Evolutionary conservation across 2,888 invertebrate species (phyloP), one percentile per base, ranked within the genome.

Genomic region (Hoplodrina blanda): DNA sequence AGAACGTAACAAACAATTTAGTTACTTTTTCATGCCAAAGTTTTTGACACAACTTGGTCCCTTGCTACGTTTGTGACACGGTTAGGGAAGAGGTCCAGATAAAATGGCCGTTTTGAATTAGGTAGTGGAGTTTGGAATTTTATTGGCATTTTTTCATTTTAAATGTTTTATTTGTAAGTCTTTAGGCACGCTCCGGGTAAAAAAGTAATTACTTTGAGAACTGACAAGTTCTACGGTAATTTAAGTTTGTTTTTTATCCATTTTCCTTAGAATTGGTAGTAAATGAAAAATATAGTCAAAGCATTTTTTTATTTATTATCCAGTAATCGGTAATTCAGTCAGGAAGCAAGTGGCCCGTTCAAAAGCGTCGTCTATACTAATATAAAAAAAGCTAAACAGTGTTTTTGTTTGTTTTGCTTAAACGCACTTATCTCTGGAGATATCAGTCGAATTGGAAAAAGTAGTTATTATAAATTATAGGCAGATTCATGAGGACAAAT

Each of bases 1-100:
- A 55, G 60, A 81, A 77, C 78, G 66, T 25, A 20, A 41, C 19
- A 72, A 78, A 78, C 82, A 78, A 81, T 81, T 81, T 66, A 57
- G 63, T 57, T 72, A 65, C 78, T 72, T 78, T 62, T 78, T 57
- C 62, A 63, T 81, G 57, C 69, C 25, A 66, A 66, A 81, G 50
- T 76, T 76, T 75, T 67, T 46, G 69, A 53, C 44, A 62, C 62
- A 76, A 69, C 69, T 76, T 60, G 70, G 41, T 56, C 62, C 11
- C 41, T 52, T 11, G 13, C 25, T 60, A 55, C 52, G 60, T 37
- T 17, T 25, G 52, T 15, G 46, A n/a, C n/a, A 49, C 53, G 50
- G 52, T 30, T 15, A 4, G 8, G 11, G 53, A 54, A 56, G 15
- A 60, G 62, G 62, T 56, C 81, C 54, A 46, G n/a, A 56, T 69